Evolutionary conservation across 1,140 invertebrate species (phyloP).

Genomic region (Heliconius hewitsoni): DNA sequence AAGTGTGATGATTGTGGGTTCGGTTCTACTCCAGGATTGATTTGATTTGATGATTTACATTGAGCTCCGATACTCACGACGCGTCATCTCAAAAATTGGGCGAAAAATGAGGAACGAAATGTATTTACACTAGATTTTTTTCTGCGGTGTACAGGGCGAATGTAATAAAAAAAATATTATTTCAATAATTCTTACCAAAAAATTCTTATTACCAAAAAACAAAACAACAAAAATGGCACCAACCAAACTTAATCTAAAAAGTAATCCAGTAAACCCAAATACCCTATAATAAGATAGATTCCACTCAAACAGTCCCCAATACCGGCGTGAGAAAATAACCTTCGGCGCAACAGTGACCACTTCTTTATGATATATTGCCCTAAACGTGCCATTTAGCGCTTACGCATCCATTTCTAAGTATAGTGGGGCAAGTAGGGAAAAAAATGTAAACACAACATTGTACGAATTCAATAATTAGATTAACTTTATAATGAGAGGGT

Average conservation of each 20-base stretch:
- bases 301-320: constrained; percentile 35
- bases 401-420: constrained; percentile 76
- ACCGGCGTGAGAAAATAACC: constrained; percentile 70
- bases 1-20: too few species aligned
- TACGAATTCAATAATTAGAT: constrained; percentile 81
- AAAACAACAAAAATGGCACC: constrained; percentile 40
- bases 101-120: too few species aligned
- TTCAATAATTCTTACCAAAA: too few species aligned
- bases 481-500: constrained; percentile 79
- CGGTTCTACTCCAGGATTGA: too few species aligned
- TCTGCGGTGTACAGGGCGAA: too few species aligned
- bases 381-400: constrained; percentile 81
- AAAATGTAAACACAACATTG: constrained; percentile 81
- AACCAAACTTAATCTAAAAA: constrained; percentile 61
- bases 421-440: constrained; percentile 77
- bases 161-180: not conserved
- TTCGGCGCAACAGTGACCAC: constrained; percentile 67
- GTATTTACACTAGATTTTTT: too few species aligned
- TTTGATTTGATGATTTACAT: too few species aligned
- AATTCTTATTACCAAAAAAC: constrained; percentile 2
- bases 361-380: constrained; percentile 73
- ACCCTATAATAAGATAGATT: constrained; percentile 61
- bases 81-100: too few species aligned
- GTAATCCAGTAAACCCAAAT: constrained; percentile 51
- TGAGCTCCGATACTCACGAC: too few species aligned